phyloP scores from a whole-genome alignment of 2,888 invertebrate species.

The Zaprionus bogoriensis region DNA sequence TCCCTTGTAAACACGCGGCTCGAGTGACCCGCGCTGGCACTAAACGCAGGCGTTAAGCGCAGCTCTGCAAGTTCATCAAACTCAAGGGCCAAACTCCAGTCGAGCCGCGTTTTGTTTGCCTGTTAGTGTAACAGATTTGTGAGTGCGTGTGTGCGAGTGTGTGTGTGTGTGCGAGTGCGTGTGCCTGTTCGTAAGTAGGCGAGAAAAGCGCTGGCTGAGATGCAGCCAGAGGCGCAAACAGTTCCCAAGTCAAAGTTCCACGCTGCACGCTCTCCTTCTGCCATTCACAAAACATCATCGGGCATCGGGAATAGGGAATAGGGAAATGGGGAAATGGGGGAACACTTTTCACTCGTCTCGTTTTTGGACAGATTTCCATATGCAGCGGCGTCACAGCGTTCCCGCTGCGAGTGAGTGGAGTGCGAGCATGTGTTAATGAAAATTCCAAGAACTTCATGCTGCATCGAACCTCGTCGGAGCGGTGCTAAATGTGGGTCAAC shows the following conservation, averaged over 20 bases:
- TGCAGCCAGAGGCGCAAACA: conserved; percentile 19
- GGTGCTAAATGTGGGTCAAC: conserved; percentile 70
- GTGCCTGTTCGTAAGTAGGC: conserved; percentile 38
- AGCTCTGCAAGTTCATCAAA: conserved; percentile 67
- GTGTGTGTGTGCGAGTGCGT: conserved; percentile 7
- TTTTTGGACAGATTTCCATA: conserved; percentile 63
- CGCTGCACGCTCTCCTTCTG: conserved; percentile 27
- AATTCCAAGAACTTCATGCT: conserved; percentile 70
- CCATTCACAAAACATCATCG: conserved; percentile 45
- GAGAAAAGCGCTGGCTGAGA: conserved; percentile 33
- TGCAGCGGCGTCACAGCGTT: no score
- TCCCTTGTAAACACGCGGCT: conserved; percentile 7
- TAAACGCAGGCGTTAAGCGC: neutral
- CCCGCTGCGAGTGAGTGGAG: conserved; percentile 1
- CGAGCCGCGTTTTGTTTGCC: conserved; percentile 59
- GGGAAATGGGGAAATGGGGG: no score
- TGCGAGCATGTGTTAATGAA: conserved; percentile 67
- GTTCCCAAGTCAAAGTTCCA: conserved; percentile 12
- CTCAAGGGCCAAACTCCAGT: conserved; percentile 42
- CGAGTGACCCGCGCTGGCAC: conserved; percentile 2
- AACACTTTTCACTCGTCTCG: no score
- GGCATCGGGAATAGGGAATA: no score
- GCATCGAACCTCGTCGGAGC: conserved; percentile 26
- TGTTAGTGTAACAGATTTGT: conserved; percentile 68
- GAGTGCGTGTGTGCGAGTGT: conserved; percentile 12